phyloP scores from a whole-genome alignment of 1,140 invertebrate species.

The Chironomus tepperi region DNA sequence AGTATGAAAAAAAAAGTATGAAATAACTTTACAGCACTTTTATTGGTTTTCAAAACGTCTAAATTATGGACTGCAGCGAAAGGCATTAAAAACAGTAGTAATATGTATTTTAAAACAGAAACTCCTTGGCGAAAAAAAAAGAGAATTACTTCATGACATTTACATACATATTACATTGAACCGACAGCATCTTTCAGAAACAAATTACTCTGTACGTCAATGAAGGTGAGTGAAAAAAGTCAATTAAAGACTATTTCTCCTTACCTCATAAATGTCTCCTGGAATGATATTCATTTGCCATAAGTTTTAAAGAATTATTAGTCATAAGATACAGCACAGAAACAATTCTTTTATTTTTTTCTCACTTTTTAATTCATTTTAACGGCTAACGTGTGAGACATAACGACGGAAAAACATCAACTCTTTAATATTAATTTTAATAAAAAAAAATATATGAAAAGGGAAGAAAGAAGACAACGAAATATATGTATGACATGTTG shows the following conservation, averaged over 20 bases:
- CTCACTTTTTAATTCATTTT: background rate
- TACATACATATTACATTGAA: too few species aligned
- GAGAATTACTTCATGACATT: background rate
- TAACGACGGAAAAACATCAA: background rate
- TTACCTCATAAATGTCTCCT: conserved; percentile 1
- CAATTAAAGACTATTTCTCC: background rate
- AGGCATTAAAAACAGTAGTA: background rate
- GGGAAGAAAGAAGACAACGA: too few species aligned
- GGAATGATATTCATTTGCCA: background rate
- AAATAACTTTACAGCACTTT: background rate
- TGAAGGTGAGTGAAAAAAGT: conserved; percentile 1
- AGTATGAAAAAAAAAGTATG: too few species aligned
- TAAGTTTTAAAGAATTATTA: conserved; percentile 10
- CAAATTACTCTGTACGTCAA: background rate
- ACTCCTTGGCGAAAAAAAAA: too few species aligned
- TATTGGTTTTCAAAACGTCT: conserved; percentile 2
- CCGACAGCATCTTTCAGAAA: too few species aligned
- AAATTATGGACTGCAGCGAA: background rate
- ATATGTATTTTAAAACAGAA: background rate
- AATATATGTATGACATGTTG: too few species aligned
- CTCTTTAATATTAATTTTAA: too few species aligned
- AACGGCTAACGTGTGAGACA: background rate
- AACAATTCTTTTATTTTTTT: background rate
- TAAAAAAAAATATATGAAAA: too few species aligned
- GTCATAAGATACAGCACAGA: background rate